phyloP scores from a whole-genome alignment of 2,113 vertebrate genomes.

The Saccopteryx bilineata region DNA sequence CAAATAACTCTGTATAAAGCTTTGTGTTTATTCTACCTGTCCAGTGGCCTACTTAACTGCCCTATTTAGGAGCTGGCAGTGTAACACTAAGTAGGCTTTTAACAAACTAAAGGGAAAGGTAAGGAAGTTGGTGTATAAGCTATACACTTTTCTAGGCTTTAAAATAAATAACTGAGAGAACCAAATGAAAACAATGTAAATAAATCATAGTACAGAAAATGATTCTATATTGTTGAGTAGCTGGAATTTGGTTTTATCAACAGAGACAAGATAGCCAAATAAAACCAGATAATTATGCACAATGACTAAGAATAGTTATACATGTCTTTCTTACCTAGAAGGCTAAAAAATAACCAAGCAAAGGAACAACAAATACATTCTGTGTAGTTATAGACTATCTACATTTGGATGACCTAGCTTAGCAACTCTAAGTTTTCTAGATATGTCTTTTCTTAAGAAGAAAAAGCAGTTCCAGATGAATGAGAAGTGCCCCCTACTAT shows the following conservation, averaged over 20 bases:
- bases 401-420: not conserved
- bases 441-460: not conserved
- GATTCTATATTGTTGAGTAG: not conserved
- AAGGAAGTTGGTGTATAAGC: not conserved
- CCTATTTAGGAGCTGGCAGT: conserved; percentile 1
- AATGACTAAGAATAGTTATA: not conserved
- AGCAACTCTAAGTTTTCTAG: not conserved
- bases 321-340: not conserved
- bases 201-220: not conserved
- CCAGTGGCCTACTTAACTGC: conserved; percentile 26
- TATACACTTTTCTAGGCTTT: not conserved
- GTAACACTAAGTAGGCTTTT: not conserved
- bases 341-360: not conserved
- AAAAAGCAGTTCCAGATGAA: not conserved
- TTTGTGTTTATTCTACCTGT: conserved; percentile 8
- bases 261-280: not conserved
- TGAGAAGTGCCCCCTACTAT: not conserved
- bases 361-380: not conserved
- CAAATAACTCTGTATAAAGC: not conserved
- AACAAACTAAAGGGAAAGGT: not conserved
- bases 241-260: conserved; percentile 29
- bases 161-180: conserved; percentile 9
- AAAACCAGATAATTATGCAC: not conserved
- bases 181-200: not conserved
- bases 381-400: not conserved